Evolutionary conservation across 1,140 invertebrate genomes (phyloP).

Genomic region (Papilio xuthus): DNA sequence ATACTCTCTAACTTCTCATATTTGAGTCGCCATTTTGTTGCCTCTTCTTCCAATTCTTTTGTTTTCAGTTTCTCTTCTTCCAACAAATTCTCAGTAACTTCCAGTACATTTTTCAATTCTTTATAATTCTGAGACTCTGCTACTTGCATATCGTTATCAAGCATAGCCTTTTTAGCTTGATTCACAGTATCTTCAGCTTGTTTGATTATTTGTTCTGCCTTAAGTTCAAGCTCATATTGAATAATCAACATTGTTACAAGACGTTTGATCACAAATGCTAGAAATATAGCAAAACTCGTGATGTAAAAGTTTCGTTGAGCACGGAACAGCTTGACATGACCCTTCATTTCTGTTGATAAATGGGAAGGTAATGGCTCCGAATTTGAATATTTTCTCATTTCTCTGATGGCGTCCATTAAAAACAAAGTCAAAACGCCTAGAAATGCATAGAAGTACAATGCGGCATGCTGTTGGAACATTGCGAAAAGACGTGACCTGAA

Average conservation of each 20-base stretch:
- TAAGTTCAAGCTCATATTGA: conserved; percentile 69
- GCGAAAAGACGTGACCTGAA: conserved; percentile 69
- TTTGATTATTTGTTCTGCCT: conserved; percentile 71
- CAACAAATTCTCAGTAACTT: conserved; percentile 51
- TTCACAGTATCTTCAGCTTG: conserved; percentile 68
- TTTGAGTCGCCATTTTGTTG: conserved; percentile 57
- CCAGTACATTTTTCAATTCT: conserved; percentile 54
- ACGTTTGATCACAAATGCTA: conserved; percentile 74
- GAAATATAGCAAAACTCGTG: conserved; percentile 75
- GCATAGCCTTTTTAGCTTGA: conserved; percentile 59
- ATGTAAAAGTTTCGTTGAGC: conserved; percentile 79
- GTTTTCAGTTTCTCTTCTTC: conserved; percentile 54
- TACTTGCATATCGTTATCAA: conserved; percentile 50
- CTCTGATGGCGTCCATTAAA: conserved; percentile 71
- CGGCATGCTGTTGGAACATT: conserved; percentile 60
- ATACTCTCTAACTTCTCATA: conserved; percentile 53
- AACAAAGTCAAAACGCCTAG: conserved; percentile 68
- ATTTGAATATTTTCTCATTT: conserved; percentile 75
- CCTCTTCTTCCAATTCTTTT: conserved; percentile 61
- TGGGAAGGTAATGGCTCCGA: conserved; percentile 50
- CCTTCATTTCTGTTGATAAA: conserved; percentile 70
- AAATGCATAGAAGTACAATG: conserved; percentile 69
- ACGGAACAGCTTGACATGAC: conserved; percentile 70
- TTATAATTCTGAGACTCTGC: conserved; percentile 43
- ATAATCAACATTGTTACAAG: conserved; percentile 73